Conservation (phyloP, 2,797 vertebrate species). For the Hirundo rustica region DNA sequence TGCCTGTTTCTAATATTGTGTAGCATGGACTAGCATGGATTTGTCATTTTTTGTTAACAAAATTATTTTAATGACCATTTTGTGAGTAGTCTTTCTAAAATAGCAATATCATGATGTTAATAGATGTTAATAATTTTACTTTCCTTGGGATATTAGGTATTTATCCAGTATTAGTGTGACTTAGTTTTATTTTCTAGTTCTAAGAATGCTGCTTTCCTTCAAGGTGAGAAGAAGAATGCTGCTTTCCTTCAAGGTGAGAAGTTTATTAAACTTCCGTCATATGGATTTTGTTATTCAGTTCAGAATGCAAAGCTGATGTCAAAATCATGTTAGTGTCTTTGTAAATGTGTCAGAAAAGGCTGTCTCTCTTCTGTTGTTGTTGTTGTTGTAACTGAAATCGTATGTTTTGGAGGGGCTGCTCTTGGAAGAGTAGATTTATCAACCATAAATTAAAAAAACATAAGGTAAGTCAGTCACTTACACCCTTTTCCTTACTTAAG, state of each 20-base stretch:
- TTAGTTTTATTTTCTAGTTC: background rate
- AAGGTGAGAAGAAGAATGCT: background rate
- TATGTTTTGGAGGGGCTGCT: background rate
- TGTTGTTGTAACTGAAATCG: background rate
- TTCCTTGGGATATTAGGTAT: background rate
- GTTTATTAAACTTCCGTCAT: background rate
- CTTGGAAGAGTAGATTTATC: background rate
- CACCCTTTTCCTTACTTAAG: background rate
- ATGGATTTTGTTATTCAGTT: background rate
- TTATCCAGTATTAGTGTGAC: background rate
- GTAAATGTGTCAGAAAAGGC: background rate
- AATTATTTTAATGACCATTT: background rate
- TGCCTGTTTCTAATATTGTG: background rate
- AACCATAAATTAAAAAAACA: background rate
- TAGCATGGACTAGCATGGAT: background rate
- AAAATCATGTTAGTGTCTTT: background rate
- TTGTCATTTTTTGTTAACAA: background rate
- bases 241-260: background rate
- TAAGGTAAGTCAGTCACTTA: conserved; percentile 1
- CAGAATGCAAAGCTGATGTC: background rate
- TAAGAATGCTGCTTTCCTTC: background rate
- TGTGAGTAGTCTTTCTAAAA: background rate
- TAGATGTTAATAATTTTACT: background rate
- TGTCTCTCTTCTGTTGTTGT: background rate
- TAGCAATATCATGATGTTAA: background rate